Base-by-base conservation (phyloP, 2,888 invertebrate genomes). In the Ariolimax columbianus region DNA sequence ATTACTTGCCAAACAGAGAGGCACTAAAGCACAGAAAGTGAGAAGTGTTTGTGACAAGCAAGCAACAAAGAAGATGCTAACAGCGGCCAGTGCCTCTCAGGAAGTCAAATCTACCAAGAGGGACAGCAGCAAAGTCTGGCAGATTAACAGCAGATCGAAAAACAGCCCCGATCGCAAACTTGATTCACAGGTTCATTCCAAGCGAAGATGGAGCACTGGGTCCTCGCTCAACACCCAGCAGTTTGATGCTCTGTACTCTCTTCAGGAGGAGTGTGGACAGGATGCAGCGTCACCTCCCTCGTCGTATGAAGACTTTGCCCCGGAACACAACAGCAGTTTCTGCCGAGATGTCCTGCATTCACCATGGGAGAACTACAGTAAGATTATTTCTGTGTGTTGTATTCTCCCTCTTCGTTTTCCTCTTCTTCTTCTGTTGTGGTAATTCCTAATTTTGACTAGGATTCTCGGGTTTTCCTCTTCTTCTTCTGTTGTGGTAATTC, bases 261-360 rank as follows among this genome's bases (percentile, higher is more conserved):
- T 89, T 51, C 88, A 90, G 77, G 90, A 91, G 77, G 91, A 91
- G 79, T 88, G 89, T 70, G 90, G 90, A 40, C 90, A 43, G 33
- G 75, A 47, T 38, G 68, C 38, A 2, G 63, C 90, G 23, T 91
- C 90, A 26, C 89, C 90, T n/a, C 90, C 89, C 26, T 85, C 77
- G 0, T 85, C 87, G 11, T 88, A 87, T 84, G 87, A 87, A 81
- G 88, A 89, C 83, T 80, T 81, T 30, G 6, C 51, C 0, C 80
- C 80, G 0, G 63, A 47, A 11, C 81, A 85, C 43, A 47, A 51
- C 77, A 85, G 85, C 77, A 85, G 85, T 77, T 75, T 81, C 55
- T 85, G 85, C 47, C n/a, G 40, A n/a, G 84, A 84, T 55, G 73
- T 59, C 23, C 75, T 81, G 51, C 70, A 85, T 63, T 36, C 66